Conservation (phyloP, 30 jellyfish, hydroid and myxozoan species). For the Chrysaora quinquecirrha region DNA sequence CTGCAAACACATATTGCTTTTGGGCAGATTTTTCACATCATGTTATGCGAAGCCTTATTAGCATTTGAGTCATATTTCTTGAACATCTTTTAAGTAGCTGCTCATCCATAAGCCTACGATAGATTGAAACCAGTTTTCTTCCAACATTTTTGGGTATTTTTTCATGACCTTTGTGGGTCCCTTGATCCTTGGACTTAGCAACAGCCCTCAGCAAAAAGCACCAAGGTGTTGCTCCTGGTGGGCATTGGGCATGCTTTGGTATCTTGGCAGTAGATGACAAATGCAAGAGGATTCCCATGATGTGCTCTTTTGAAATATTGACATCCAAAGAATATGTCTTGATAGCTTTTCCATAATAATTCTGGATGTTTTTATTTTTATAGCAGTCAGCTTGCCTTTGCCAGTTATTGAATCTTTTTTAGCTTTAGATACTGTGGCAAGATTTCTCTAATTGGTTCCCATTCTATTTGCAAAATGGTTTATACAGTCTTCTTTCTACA, state of each 20-base stretch:
- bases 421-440: not conserved
- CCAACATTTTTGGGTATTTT: conserved; percentile 4
- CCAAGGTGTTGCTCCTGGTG: conserved; percentile 9
- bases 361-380: not conserved
- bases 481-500: too few species aligned
- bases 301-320: not conserved
- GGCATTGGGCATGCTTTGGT: conserved; percentile 28
- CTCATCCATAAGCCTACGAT: not conserved
- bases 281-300: conserved; percentile 20
- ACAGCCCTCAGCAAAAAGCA: conserved; percentile 22
- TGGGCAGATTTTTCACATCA: conserved; percentile 12
- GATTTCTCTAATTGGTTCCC: conserved; percentile 11
- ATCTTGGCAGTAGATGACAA: not conserved
- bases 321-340: not conserved
- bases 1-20: conserved; percentile 2
- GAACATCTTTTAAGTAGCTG: conserved; percentile 18
- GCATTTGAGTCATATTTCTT: conserved; percentile 31
- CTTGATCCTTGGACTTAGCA: not conserved
- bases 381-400: conserved; percentile 15
- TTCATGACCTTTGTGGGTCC: not conserved
- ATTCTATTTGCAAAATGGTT: too few species aligned
- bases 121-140: not conserved
- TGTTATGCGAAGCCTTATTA: conserved; percentile 12
- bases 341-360: too few species aligned
- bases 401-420: conserved; percentile 13